Base-by-base conservation (phyloP, 1,140 invertebrate genomes). In the Drosophila trapezifrons region DNA sequence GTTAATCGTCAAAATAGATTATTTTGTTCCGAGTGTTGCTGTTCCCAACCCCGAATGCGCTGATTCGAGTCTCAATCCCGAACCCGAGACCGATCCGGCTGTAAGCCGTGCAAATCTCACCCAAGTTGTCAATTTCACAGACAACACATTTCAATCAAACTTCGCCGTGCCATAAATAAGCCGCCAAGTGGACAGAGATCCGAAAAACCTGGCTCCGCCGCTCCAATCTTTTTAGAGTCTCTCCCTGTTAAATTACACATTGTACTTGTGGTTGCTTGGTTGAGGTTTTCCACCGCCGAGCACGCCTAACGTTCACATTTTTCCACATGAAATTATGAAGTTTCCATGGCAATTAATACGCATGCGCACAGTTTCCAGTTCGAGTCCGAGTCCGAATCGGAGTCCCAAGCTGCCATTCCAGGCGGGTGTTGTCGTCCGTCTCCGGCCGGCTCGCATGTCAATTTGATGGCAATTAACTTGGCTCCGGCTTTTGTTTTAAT, bases 91-190 rank as follows among this genome's bases (percentile, higher is more conserved):
- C 67, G 27, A 45, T 56, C 52, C 76, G 69, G 52, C 76, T 65
- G 55, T 60, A 75, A 60, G 52, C 74, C 65, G 70, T 79, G 75
- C 79, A 90, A 90, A 90, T 90, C 85, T 90, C 78, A 90, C 81
- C 85, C 80, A 90, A 76, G 85, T 90, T 90, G 86, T 90, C 85
- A 90, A 90, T 90, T 90, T 76, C 72, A 49, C 59, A 80, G 75
- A 84, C 86, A 90, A 90, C 85, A 81, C 86, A 90, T 85, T 90
- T 90, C 85, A 90, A 90, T 90, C 85, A 90, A 90, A 90, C 80
- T 84, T 78, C 37, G 78, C 84, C 67, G 69, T 74, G 85, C 84
- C 84, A 87, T 87, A 87, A 87, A 87, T 87, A 87, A 87, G 73
- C 69, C 64, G 59, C 58, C 72, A 87, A 77, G 76, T 84, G 84